Evolutionary conservation across 2,888 invertebrate species (phyloP), one percentile per base, ranked within the genome.

Genomic region (Drosophila pullipes): DNA sequence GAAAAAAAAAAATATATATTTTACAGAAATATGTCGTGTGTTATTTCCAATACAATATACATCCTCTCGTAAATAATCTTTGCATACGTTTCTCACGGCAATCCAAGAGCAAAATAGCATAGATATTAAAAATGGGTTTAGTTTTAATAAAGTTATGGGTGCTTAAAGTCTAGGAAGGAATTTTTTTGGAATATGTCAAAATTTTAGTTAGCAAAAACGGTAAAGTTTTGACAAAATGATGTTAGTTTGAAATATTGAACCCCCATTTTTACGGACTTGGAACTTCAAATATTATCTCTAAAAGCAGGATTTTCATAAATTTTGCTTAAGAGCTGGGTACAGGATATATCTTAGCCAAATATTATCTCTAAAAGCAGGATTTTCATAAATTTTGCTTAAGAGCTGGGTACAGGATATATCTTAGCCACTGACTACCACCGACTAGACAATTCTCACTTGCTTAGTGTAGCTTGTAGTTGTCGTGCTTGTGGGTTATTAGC

Each of bases 401-500:
- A 7, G 7, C 18, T 18, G 37, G 3, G 6, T 16, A 11, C 9
- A 47, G 22, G 47, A 22, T 25, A 47, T 47, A 9, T 25, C 2
- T 4, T 1, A 25, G n/a, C n/a, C n/a, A 13, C 33, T 13, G 13
- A 35, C 33, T 35, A 22, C 9, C 13, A 13, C 47, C 47, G 47
- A 16, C 9, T 9, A 47, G 47, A 25, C 2, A 47, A 25, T 47
- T 47, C 47, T 9, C 22, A 47, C 4, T 16, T 47, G 47, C 9
- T 22, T 47, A 16, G 7, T 9, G 16, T 47, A 47, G 16, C 22
- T 25, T 16, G 16, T 16, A 9, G 47, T 47, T 76, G 41, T 74
- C 76, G 76, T 76, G 76, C 62, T 64, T 69, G 50, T 30, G 28
- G 60, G 76, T 76, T 74, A 77, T 77, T 77, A 77, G 69, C 65